Base-by-base conservation (phyloP, 2,797 vertebrate species). In the Molothrus ater region DNA sequence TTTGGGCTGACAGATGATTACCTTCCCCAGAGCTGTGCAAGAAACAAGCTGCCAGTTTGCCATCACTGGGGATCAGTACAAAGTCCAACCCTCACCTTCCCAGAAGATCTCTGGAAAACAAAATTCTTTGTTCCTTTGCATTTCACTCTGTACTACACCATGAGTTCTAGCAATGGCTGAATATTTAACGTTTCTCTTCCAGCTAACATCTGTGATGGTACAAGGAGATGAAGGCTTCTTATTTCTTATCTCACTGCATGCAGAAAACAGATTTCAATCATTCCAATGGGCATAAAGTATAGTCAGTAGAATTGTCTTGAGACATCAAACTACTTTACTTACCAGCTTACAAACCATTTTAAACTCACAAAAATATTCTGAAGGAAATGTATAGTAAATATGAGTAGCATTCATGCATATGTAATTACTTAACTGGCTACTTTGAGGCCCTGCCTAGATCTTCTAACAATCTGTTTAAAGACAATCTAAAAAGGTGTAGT, bases 1-100 rank as follows among this genome's bases (percentile, higher is more conserved):
- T 96, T 95, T 84, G 93, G 94, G 93, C 93, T 97, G 97, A 96
- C 93, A 95, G 96, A 92, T 97, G 88, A 96, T 97, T 96, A 93
- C 96, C 78, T 97, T 93, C 92, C 96, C 95, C 72, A 59, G 81
- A 98, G 94, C 96, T 81, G 80, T 95, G 94, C 96, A 94, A 95
- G 97, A 95, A 96, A 59, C 89, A 95, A 95, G 92, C 86, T 95
- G 92, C 93, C 80, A 31, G 82, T 90, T 93, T 91, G 89, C 88
- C 64, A 40, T 95, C 87, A 64, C 94, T 90, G 80, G 95, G 94
- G 95, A 96, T 96, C 91, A 90, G 94, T 95, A 86, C 96, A 74
- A 93, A 97, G 97, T 95, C 98, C 95, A 96, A 93, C 92, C 36
- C 71, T 93, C 81, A 74, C 69, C 91, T 90, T 96, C 88, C 83